Evolutionary conservation across 2,797 vertebrate genomes (phyloP), one percentile per base, ranked within the genome.

Genomic region (Leucoraja ocellata): DNA sequence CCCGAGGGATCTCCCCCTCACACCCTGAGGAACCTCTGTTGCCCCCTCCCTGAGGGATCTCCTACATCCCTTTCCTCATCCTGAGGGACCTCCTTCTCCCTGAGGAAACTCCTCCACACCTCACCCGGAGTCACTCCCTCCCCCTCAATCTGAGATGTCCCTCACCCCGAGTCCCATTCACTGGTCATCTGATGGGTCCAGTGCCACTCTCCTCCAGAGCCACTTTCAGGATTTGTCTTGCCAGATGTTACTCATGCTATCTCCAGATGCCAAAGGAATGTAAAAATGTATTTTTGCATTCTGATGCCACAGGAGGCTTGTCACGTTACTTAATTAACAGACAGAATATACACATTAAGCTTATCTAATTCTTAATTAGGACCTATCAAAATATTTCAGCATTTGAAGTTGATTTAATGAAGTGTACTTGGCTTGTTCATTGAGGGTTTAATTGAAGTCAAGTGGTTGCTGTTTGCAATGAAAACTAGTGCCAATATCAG

Each of bases 321-420:
- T 58, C 28, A 23, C 8, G 25, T 28, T 58, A 46, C 6, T 46
- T 84, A 2, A 84, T 84, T 84, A 61, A 84, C 58, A 21, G 21
- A 83, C 2, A 61, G 81, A 61, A 84, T 28, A 58, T 11, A 84
- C 25, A 61, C 54, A 84, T 84, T 61, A 46, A 58, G 23, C 81
- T 4, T 54, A 9, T 84, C 81, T 61, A 58, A 14, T 84, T 58
- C 81, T 61, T 84, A 46, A 84, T 84, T 84, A 84, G 81, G 3
- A 25, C 61, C 25, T 84, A 46, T 58, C 81, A 84, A 84, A 84
- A 84, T 84, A 84, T 61, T 84, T 84, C 11, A 21, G 80, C 80
- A 83, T 83, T 84, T 84, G 54, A 28, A 28, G 61, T 84, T 61
- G 46, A 46, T 58, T 84, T 84, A 84, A 84, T 11, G 54, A n/a